These are phyloP conservation scores for Distichodus sexfasciatus DNA, from an alignment of 2,797 vertebrate genomes.

Conservation along the genomic window DNA sequence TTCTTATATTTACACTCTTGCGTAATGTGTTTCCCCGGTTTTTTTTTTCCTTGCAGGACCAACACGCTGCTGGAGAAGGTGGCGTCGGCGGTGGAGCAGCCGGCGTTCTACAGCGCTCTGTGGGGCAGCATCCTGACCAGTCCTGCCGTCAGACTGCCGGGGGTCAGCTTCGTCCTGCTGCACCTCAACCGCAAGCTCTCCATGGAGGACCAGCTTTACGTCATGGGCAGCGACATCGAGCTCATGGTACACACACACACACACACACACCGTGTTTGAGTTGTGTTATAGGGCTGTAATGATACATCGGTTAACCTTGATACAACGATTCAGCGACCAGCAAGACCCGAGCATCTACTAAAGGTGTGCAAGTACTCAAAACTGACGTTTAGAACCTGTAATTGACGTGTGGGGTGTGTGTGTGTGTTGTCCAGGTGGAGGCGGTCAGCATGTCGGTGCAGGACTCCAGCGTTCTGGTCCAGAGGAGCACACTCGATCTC, in stretches of 20 bases:
- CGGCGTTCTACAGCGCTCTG: slow-evolving; percentile 94
- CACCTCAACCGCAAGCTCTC: slow-evolving; percentile 96
- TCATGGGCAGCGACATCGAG: slow-evolving; percentile 97
- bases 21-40: not conserved
- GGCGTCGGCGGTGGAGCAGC: slow-evolving; percentile 92
- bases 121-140: slow-evolving; percentile 99
- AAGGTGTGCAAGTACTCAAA: too few species aligned
- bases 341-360: too few species aligned
- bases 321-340: not conserved
- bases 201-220: slow-evolving; percentile 98
- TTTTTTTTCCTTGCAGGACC: slow-evolving; percentile 73
- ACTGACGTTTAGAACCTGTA: not conserved
- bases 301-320: not conserved
- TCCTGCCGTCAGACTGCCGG: slow-evolving; percentile 91
- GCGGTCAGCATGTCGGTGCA: slow-evolving; percentile 98
- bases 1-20: too few species aligned
- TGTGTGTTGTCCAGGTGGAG: slow-evolving; percentile 83
- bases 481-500: slow-evolving; percentile 95
- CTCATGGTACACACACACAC: slow-evolving; percentile 83
- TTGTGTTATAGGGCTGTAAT: not conserved
- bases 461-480: slow-evolving; percentile 95
- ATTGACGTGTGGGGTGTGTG: not conserved
- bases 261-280: not conserved
- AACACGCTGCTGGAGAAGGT: slow-evolving; percentile 96
- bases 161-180: slow-evolving; percentile 92